Percentiles rank a stretch among this genome's conserved stretches.
phyloP scores from a whole-genome alignment of 2,888 invertebrate genomes.

The Uropetala carovei region DNA sequence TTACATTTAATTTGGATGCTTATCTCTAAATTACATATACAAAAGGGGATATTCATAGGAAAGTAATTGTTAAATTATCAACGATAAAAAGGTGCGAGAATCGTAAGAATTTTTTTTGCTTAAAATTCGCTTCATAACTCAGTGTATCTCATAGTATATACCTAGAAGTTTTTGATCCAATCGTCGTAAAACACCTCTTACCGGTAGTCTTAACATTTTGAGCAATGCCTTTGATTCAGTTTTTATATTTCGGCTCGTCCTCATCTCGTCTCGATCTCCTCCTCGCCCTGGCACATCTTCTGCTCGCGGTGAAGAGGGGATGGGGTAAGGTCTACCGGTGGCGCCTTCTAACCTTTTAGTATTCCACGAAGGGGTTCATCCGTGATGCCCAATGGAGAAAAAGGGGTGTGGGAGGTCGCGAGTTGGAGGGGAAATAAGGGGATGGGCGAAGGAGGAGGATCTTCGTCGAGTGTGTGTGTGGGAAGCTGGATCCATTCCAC shows the following conservation, averaged over 20 bases:
- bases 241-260: neutral
- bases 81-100: too few relatives aligned
- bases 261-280: neutral
- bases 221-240: neutral
- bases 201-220: too few relatives aligned
- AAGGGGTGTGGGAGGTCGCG: neutral
- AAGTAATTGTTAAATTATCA: too few relatives aligned
- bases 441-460: neutral
- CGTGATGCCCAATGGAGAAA: neutral
- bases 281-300: neutral
- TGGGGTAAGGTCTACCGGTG: neutral
- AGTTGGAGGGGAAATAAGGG: neutral
- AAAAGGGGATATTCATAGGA: too few relatives aligned
- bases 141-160: too few relatives aligned
- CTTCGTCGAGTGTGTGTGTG: neutral
- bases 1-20: too few relatives aligned
- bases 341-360: slow-evolving; percentile 24
- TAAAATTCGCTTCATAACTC: too few relatives aligned
- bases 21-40: too few relatives aligned
- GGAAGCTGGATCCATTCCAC: slow-evolving; percentile 45
- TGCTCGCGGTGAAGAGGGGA: neutral
- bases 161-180: too few relatives aligned
- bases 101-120: too few relatives aligned
- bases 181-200: too few relatives aligned
- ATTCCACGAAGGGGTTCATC: neutral